phyloP scores from a whole-genome alignment of 2,888 invertebrate genomes.

The Lasioglossum morio region DNA sequence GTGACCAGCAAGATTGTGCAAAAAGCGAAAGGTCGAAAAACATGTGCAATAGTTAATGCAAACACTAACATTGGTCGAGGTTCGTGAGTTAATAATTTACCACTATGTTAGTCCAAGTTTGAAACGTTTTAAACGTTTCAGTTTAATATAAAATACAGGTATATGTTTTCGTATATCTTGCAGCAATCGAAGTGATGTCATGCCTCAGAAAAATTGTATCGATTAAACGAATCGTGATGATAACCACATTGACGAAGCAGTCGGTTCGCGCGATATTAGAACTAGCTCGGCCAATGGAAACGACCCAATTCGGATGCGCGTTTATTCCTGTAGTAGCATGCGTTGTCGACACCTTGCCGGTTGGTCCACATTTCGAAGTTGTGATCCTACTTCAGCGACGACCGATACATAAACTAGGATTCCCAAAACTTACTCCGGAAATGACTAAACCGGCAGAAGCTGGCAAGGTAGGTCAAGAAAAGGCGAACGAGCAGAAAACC shows the following conservation, averaged over 20 bases:
- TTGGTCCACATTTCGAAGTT: conserved; percentile 80
- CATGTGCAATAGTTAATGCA: conserved; percentile 80
- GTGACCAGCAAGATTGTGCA: conserved; percentile 76
- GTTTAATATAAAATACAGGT: not conserved
- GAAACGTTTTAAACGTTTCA: too few relatives aligned
- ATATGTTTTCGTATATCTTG: conserved; percentile 38
- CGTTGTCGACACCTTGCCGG: conserved; percentile 81
- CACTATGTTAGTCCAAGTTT: too few relatives aligned
- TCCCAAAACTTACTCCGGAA: conserved; percentile 11
- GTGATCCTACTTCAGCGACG: conserved; percentile 82
- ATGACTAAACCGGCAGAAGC: conserved; percentile 20
- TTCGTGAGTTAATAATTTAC: conserved; percentile 48
- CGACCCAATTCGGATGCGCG: conserved; percentile 75
- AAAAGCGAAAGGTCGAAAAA: conserved; percentile 73
- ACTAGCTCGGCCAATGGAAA: conserved; percentile 78
- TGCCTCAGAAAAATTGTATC: conserved; percentile 79
- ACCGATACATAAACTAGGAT: conserved; percentile 73
- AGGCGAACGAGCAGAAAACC: conserved; percentile 4
- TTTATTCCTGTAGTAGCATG: conserved; percentile 81
- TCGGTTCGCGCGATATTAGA: conserved; percentile 83
- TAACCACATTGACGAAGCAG: conserved; percentile 82
- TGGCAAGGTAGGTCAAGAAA: conserved; percentile 34
- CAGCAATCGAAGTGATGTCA: conserved; percentile 81
- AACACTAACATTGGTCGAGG: conserved; percentile 81
- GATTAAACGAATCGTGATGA: conserved; percentile 79